Base-by-base conservation (phyloP, 2,888 invertebrate species). In the Portevinia maculata region DNA sequence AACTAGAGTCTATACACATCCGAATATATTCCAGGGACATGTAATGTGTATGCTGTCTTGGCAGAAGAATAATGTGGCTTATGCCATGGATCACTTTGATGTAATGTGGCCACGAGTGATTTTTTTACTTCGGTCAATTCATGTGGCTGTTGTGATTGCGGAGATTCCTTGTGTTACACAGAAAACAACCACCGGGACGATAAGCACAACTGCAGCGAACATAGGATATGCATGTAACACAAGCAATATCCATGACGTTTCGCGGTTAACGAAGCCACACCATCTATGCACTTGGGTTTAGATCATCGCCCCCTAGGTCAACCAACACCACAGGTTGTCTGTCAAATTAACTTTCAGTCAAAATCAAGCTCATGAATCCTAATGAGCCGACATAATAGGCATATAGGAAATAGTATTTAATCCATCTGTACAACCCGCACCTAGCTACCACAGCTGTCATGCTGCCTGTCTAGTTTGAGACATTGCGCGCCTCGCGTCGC, bases 401-500 rank as follows among this genome's bases (percentile, higher is more conserved):
- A 50, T 52, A 32, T 19, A 44, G 4, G 7, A 24, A 57, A 28
- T 2, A 2, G 13, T 39, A 57, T 28, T 11, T 11, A 9, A 21
- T 24, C 21, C n/a, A 21, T 37, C 39, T 15, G 5, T 24, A 19
- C n/a, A 9, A 34, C 1, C 37, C 13, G 0, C 28, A 11, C 3
- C 24, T 24, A 37, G 39, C 41, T 17, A 13, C 73, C 60, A 65
- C 67, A 79, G 39, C 60, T 73, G 73, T 73, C 79, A 74, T 67
- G 73, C 73, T 60, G 30, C 34, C 65, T 67, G 73, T 73, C 65
- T 53, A 37, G 50, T 46, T 59, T 46, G 21, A 79, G 52, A 28
- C 34, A 50, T 64, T 15, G 44, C 19, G 39, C 15, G 15, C 39
- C 39, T 24, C n/a, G 5, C 24, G 3, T 46, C 19, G n/a, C 30